Percentiles rank a stretch among this genome's conserved stretches.
These are phyloP conservation scores for Pterostichus madidus DNA, from an alignment of 2,888 invertebrate genomes.

Conservation along the genomic window DNA sequence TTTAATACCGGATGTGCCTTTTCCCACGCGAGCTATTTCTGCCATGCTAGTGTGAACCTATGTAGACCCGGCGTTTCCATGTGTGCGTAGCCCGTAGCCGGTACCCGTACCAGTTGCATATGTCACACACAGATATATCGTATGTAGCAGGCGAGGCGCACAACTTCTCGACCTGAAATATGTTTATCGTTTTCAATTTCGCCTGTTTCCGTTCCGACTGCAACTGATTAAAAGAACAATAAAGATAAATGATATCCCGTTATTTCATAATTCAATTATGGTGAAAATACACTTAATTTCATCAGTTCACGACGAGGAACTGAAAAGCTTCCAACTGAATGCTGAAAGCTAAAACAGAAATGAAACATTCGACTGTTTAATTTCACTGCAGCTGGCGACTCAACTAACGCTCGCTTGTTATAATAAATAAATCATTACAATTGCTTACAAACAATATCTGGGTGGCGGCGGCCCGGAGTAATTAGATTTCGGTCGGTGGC, in stretches of 20 bases:
- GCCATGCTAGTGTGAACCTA: conserved; percentile 27
- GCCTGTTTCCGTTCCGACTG: conserved; percentile 42
- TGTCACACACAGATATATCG: conserved; percentile 26
- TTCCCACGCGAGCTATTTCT: conserved; percentile 63
- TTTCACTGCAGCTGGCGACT: conserved; percentile 57
- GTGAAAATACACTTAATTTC: conserved; percentile 62
- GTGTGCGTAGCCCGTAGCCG: not conserved
- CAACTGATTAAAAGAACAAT: conserved; percentile 63
- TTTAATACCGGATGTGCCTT: conserved; percentile 55
- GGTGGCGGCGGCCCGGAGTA: conserved; percentile 62
- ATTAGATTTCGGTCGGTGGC: conserved; percentile 61
- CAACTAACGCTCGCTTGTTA: conserved; percentile 64
- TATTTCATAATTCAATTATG: conserved; percentile 64
- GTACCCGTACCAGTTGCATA: conserved; percentile 25
- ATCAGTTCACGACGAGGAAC: conserved; percentile 10
- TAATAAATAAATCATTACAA: conserved; percentile 70
- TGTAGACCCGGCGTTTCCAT: conserved; percentile 39
- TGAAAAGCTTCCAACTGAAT: conserved; percentile 33
- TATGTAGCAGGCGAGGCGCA: conserved; percentile 6
- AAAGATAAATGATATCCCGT: conserved; percentile 61
- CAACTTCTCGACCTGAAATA: conserved; percentile 37
- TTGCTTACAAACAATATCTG: conserved; percentile 70
- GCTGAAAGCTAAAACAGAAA: conserved; percentile 9
- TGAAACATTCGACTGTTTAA: conserved; percentile 53
- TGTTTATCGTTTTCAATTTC: conserved; percentile 60